phyloP scores from a whole-genome alignment of 2,797 vertebrate genomes.

The Babyrousa celebensis region DNA sequence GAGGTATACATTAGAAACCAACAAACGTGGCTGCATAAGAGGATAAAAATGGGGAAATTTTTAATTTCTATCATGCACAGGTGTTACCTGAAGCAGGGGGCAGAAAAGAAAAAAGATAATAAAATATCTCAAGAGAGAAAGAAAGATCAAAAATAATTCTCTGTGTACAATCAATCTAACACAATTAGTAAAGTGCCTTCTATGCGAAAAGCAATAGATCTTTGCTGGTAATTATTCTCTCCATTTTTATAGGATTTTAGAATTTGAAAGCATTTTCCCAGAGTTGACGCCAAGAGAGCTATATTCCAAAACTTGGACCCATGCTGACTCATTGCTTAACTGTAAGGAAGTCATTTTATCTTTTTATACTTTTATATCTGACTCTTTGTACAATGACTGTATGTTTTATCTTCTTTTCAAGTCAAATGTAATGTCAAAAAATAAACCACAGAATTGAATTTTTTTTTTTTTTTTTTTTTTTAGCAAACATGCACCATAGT shows the following conservation, averaged over 20 bases:
- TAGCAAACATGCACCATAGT: background rate
- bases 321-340: conserved; percentile 60
- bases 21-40: background rate
- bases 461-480: conserved; percentile 41
- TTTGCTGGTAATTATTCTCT: conserved; percentile 46
- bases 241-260: conserved; percentile 29
- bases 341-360: conserved; percentile 53
- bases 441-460: background rate
- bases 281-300: conserved; percentile 13
- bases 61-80: background rate
- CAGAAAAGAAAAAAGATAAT: background rate
- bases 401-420: conserved; percentile 20
- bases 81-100: background rate
- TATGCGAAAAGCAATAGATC: background rate
- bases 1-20: background rate
- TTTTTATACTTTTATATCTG: conserved; percentile 60
- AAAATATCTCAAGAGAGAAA: conserved; percentile 6
- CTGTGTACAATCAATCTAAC: background rate
- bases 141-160: conserved; percentile 7
- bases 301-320: conserved; percentile 23
- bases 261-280: conserved; percentile 62
- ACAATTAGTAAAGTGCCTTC: background rate
- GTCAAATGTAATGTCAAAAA: conserved; percentile 9
- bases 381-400: background rate
- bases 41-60: conserved; percentile 19